phyloP scores from a whole-genome alignment of 1,140 invertebrate species.

The Achroia grisella region DNA sequence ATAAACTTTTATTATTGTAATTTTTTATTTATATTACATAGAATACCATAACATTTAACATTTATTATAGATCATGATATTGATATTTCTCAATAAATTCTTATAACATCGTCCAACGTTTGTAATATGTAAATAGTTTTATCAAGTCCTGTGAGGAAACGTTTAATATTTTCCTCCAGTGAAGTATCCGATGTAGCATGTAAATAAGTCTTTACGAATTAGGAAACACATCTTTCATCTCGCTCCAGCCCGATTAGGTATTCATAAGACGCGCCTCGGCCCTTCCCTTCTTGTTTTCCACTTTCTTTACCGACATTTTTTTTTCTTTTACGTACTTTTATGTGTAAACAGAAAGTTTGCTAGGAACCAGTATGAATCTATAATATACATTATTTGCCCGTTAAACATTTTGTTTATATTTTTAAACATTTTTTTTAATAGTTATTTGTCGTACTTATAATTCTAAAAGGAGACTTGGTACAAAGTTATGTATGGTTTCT shows the following conservation, averaged over 20 bases:
- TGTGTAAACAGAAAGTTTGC: constrained; percentile 49
- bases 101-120: too few species aligned
- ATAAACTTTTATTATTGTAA: too few species aligned
- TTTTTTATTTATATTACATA: too few species aligned
- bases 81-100: too few species aligned
- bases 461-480: too few species aligned
- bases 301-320: constrained; percentile 26
- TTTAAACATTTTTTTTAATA: constrained; percentile 3
- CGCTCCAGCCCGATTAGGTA: constrained; percentile 53
- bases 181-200: constrained; percentile 25
- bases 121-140: too few species aligned
- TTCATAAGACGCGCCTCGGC: constrained; percentile 48
- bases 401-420: constrained; percentile 4
- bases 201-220: constrained; percentile 57
- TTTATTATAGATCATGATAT: too few species aligned
- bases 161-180: background rate
- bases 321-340: constrained; percentile 29
- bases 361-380: constrained; percentile 41
- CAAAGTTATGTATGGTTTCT: too few species aligned
- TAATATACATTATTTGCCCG: constrained; percentile 26
- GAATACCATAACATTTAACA: too few species aligned
- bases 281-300: constrained; percentile 28
- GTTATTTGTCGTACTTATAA: too few species aligned
- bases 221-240: constrained; percentile 53
- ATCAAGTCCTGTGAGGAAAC: too few species aligned